A percentile compares a stretch with the other conserved stretches of the same genome.
Evolutionary conservation across 2,888 invertebrate species (phyloP).

Genomic region (Cryptophagus acutangulus): DNA sequence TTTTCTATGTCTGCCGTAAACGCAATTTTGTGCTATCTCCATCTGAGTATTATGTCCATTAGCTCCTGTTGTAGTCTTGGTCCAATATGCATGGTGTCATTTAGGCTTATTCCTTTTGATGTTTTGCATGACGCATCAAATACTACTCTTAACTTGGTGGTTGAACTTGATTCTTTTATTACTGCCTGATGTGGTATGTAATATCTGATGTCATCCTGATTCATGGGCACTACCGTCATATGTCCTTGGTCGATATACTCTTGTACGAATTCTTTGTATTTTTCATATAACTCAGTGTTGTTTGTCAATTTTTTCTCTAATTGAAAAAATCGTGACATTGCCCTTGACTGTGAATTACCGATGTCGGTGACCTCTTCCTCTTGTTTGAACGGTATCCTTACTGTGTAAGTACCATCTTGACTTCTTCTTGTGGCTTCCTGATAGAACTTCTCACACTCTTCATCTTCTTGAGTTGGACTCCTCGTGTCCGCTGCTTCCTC

Average conservation of each 20-base stretch:
- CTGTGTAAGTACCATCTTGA: too few relatives aligned
- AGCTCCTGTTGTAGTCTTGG: constrained; percentile 7
- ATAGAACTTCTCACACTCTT: constrained; percentile 14
- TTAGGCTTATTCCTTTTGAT: too few relatives aligned
- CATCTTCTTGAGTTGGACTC: constrained; percentile 15
- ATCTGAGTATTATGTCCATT: constrained; percentile 7
- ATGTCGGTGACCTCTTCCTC: too few relatives aligned
- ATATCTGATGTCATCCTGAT: constrained; percentile 11
- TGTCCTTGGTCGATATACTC: constrained; percentile 17
- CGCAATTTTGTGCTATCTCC: constrained; percentile 8
- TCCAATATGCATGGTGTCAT: too few relatives aligned
- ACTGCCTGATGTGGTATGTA: constrained; percentile 21
- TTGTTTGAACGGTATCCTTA: constrained; percentile 17
- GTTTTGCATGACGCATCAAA: too few relatives aligned
- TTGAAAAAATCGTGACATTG: constrained; percentile 15
- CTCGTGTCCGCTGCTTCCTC: too few relatives aligned
- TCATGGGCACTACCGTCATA: too few relatives aligned
- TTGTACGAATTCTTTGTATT: too few relatives aligned
- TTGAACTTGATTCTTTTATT: constrained; percentile 9
- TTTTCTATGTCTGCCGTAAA: constrained; percentile 7
- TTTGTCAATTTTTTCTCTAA: constrained; percentile 13
- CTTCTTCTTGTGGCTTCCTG: too few relatives aligned
- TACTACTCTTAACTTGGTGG: too few relatives aligned
- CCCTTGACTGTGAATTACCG: constrained; percentile 16
- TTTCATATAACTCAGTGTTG: too few relatives aligned